Conservation (phyloP, 30 jellyfish, hydroid and myxozoan species). For the Rhopilema esculentum region DNA sequence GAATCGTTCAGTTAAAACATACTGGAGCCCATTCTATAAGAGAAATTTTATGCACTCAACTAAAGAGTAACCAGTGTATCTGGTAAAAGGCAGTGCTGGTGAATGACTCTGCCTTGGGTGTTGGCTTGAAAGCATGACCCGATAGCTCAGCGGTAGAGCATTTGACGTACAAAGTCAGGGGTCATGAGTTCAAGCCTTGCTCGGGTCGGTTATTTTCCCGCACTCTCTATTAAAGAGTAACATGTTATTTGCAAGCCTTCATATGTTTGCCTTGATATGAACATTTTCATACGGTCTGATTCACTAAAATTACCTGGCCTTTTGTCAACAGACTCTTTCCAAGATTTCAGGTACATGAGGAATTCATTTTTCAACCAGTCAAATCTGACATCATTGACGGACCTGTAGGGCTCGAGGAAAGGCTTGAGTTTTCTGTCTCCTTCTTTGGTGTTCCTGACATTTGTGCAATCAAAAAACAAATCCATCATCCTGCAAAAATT, state of each 20-base stretch:
- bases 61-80: too few relatives aligned
- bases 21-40: conserved; percentile 16
- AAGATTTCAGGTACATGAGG: conserved; percentile 9
- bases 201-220: too few relatives aligned
- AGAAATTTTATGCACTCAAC: conserved; percentile 7
- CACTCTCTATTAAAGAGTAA: conserved; percentile 6
- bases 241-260: conserved; percentile 51
- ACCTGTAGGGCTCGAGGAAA: conserved; percentile 14
- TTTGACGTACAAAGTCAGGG: too few relatives aligned
- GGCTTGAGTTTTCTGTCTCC: conserved; percentile 16
- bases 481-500: conserved; percentile 34
- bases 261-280: conserved; percentile 39
- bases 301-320: conserved; percentile 41
- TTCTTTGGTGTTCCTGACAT: conserved; percentile 39
- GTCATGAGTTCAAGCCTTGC: too few relatives aligned
- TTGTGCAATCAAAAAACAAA: conserved; percentile 24
- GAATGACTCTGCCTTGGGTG: too few relatives aligned
- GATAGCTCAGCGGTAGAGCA: too few relatives aligned
- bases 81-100: too few relatives aligned
- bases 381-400: conserved; percentile 42
- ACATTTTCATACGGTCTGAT: conserved; percentile 29
- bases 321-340: conserved; percentile 27
- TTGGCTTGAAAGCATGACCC: too few relatives aligned
- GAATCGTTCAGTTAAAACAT: conserved; percentile 35
- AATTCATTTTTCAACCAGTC: conserved; percentile 39